Base-by-base conservation (phyloP, 2,797 vertebrate genomes). In the Austrolebias charrua region DNA sequence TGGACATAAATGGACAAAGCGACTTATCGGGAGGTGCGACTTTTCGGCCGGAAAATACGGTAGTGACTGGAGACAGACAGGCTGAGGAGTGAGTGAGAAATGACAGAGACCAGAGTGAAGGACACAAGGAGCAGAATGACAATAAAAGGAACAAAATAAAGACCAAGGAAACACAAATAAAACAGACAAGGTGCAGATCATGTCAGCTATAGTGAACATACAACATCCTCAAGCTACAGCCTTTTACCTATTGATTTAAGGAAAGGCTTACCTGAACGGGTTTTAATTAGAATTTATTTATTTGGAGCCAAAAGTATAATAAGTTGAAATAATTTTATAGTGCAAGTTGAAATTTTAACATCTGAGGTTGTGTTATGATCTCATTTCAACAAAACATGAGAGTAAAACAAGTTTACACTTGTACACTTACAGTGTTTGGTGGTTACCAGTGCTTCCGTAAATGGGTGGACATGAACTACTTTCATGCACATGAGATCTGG, bases 211-310 rank as follows among this genome's bases (percentile, higher is more conserved):
- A n/a, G n/a, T n/a, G n/a, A n/a, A n/a, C n/a, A n/a, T n/a, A n/a
- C n/a, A n/a, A n/a, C n/a, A n/a, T n/a, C n/a, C n/a, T n/a, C n/a
- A n/a, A n/a, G 19, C 29, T 29, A 46, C 18, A 28, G 33, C 63
- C 11, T 24, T 56, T 43, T 13, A 9, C 5, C 24, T 72, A 11
- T 70, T 78, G 53, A 55, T 62, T 64, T 15, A 75, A 63, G 16
- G 43, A 0, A 38, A 35, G 35, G 49, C 2, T 0, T 19, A 46
- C 46, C 44, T 16, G 57, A 50, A 47, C 48, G 7, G 14, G 29
- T 6, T 29, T 29, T 33, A 3, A 54, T 6, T 18, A 0, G 3
- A 6, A 69, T 60, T 48, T 2, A 0, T 59, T 56, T 15, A 0
- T 4, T 31, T 4, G 20, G 33, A 55, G 7, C 18, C 8, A 15